Base-by-base conservation (phyloP, 2,113 vertebrate genomes). In the Pangasianodon hypophthalmus region DNA sequence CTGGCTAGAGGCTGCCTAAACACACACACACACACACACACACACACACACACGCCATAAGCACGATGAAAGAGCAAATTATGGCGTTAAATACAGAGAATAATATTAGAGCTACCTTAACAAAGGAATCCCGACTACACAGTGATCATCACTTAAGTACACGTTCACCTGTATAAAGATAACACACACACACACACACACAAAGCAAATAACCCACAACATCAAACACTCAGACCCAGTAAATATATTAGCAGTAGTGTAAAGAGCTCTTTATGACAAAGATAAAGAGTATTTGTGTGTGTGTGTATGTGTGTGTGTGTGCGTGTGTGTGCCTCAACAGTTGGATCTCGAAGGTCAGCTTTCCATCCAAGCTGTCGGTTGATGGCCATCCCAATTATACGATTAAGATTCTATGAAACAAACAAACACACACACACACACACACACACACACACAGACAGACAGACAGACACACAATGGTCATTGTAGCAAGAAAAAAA, bases 91-190 rank as follows among this genome's bases (percentile, higher is more conserved):
- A 32, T 56, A 60, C 24, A 69, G 58, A 48, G 16, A n/a, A 32
- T 16, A 48, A 56, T 91, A 58, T 21, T 14, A 67, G 48, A 44
- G 10, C 14, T 90, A 98, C 98, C 97, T 98, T 95, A 97, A 96
- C 46, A 99, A 87, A 71, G 97, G 97, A 89, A 99, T 96, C 80
- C 98, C 98, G 60, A 97, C 90, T 3, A 99, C 96, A 58, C 95
- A 96, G 88, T 97, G 95, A 87, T 97, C 90, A 44, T 98, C 97
- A 94, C 95, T 99, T 89, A 99, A 94, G 93, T 97, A 95, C 32
- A 99, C 91, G 90, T 96, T 97, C 14, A 98, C 92, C 98, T 98
- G 56, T n/a, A 56, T 56, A 18, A 56, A 18, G 14, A 13, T n/a
- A 32, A 81, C 71, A 75, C 18, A 75, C 16, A 75, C 71, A 71